Conservation (phyloP, 1,140 invertebrate species). For the Drosophila pruinosa region DNA sequence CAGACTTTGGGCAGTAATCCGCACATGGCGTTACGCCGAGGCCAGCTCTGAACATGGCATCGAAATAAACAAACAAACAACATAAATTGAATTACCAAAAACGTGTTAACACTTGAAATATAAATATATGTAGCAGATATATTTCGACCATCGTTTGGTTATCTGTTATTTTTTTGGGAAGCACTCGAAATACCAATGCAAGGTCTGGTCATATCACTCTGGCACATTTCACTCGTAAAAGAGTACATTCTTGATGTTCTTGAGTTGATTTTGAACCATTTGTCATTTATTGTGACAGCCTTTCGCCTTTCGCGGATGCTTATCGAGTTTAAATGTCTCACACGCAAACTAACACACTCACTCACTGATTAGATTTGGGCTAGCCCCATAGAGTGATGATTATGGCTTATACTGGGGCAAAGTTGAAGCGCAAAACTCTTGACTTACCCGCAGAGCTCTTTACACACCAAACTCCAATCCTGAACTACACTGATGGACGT, state of each 20-base stretch:
- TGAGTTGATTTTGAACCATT: conserved; percentile 17
- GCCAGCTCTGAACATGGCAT: conserved; percentile 62
- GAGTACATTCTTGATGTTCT: background rate
- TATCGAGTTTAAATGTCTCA: conserved; percentile 6
- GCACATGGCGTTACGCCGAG: conserved; percentile 67
- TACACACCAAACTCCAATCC: conserved; percentile 83
- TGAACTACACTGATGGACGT: conserved; percentile 76
- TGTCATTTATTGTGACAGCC: conserved; percentile 35
- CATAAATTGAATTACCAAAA: background rate
- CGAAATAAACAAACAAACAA: background rate
- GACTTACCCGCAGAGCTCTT: conserved; percentile 83
- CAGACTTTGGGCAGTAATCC: conserved; percentile 51
- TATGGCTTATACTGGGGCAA: background rate
- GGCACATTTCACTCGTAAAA: conserved; percentile 15
- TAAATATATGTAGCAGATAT: conserved; percentile 13
- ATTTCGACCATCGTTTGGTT: background rate
- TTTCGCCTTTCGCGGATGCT: conserved; percentile 19
- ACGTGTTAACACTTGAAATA: conserved; percentile 22
- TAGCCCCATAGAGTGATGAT: background rate
- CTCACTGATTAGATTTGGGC: conserved; percentile 26
- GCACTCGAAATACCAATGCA: conserved; percentile 46
- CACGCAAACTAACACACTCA: background rate
- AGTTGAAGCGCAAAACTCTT: conserved; percentile 4
- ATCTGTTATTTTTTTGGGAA: conserved; percentile 2
- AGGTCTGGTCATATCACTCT: conserved; percentile 17